Percentiles rank a stretch among this genome's conserved stretches.
These are phyloP conservation scores for Tachina grossa DNA, from an alignment of 2,888 invertebrate species.

Conservation along the genomic window DNA sequence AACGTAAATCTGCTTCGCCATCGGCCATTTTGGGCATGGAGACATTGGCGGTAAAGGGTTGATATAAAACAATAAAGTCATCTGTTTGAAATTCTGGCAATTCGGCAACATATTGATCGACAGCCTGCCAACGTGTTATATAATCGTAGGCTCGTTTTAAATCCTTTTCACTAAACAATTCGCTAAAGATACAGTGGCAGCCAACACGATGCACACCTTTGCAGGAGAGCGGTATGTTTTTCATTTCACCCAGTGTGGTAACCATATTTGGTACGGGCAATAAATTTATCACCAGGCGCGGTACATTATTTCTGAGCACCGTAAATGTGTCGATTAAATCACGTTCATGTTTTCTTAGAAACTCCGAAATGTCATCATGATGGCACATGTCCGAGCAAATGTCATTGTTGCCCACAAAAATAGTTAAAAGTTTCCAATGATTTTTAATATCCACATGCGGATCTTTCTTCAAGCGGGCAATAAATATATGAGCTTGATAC, in stretches of 20 bases:
- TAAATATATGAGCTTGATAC: slow-evolving; percentile 76
- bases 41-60: slow-evolving; percentile 81
- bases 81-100: slow-evolving; percentile 79
- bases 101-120: slow-evolving; percentile 83
- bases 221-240: slow-evolving; percentile 74
- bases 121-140: slow-evolving; percentile 82
- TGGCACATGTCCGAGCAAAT: slow-evolving; percentile 85
- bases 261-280: slow-evolving; percentile 77
- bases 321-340: slow-evolving; percentile 83
- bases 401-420: slow-evolving; percentile 86
- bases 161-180: slow-evolving; percentile 66
- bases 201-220: slow-evolving; percentile 75
- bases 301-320: slow-evolving; percentile 84
- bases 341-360: slow-evolving; percentile 82
- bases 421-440: slow-evolving; percentile 86
- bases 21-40: slow-evolving; percentile 79
- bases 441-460: slow-evolving; percentile 83
- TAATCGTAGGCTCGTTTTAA: slow-evolving; percentile 65
- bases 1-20: slow-evolving; percentile 83
- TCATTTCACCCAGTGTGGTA: slow-evolving; percentile 70
- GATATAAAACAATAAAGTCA: slow-evolving; percentile 85
- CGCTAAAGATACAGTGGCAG: slow-evolving; percentile 78
- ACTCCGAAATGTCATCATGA: slow-evolving; percentile 78
- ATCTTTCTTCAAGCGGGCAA: slow-evolving; percentile 77
- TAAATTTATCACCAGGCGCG: slow-evolving; percentile 80